Percentiles rank a stretch among this genome's conserved stretches.
phyloP scores from a whole-genome alignment of 2,113 vertebrate species.

The Amphiprion percula region DNA sequence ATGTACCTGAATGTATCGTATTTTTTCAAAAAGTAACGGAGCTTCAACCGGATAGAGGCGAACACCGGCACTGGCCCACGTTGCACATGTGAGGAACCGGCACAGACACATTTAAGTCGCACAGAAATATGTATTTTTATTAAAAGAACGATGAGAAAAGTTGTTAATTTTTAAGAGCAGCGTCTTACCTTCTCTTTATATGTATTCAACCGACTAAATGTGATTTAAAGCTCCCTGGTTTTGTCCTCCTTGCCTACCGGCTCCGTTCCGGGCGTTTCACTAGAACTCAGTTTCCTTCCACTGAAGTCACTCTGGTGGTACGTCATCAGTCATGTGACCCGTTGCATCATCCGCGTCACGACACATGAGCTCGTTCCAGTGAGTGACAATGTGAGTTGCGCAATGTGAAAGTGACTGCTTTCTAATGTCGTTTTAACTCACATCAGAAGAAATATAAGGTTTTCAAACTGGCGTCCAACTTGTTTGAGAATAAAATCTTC shows the following conservation, averaged over 20 bases:
- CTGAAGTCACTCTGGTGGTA: background rate
- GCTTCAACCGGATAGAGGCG: background rate
- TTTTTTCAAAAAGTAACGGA: background rate
- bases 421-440: too few relatives aligned
- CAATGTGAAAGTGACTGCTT: background rate
- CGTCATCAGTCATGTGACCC: conserved; percentile 73
- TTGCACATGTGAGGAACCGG: background rate
- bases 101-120: background rate
- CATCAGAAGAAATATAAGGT: too few relatives aligned
- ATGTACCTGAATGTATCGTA: too few relatives aligned
- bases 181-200: conserved; percentile 18
- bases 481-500: too few relatives aligned
- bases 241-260: background rate
- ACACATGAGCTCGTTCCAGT: background rate
- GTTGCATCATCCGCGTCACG: conserved; percentile 21
- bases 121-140: fast-evolving
- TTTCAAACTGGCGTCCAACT: too few relatives aligned
- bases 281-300: background rate
- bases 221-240: background rate
- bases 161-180: fast-evolving
- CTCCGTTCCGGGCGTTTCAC: background rate
- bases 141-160: background rate
- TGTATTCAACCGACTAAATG: background rate
- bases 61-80: conserved; percentile 27
- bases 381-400: background rate